These are phyloP conservation scores for Smithornis capensis DNA, from an alignment of 2,113 vertebrate genomes.

Conservation along the genomic window DNA sequence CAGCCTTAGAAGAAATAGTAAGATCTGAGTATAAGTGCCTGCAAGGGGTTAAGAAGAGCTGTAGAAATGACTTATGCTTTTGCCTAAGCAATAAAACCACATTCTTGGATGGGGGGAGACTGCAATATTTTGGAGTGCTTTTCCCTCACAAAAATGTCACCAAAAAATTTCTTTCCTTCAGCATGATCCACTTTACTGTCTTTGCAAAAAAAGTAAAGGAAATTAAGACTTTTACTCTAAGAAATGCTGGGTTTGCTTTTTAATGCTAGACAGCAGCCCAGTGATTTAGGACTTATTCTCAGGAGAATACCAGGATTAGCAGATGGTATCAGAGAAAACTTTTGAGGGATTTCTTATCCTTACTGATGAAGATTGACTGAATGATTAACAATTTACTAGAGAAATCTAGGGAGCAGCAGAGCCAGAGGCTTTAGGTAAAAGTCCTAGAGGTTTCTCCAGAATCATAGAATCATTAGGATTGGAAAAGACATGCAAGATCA, in stretches of 20 bases:
- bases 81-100: slow-evolving; percentile 21
- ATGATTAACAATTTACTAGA: background rate
- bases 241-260: background rate
- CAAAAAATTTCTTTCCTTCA: slow-evolving; percentile 14
- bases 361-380: background rate
- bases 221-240: slow-evolving; percentile 12
- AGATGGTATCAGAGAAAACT: background rate
- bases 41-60: slow-evolving; percentile 10
- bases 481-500: background rate
- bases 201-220: slow-evolving; percentile 34
- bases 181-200: background rate
- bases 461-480: background rate
- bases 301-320: background rate
- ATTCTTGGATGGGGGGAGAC: background rate
- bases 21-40: background rate
- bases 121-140: slow-evolving; percentile 5
- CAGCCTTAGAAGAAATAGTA: background rate
- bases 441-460: background rate
- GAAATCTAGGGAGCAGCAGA: background rate
- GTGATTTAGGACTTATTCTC: background rate
- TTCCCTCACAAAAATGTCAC: slow-evolving; percentile 49
- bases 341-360: background rate
- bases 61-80: slow-evolving; percentile 43
- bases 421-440: background rate
- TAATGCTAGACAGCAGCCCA: slow-evolving; percentile 1